Evolutionary conservation across 2,113 vertebrate genomes (phyloP).

Genomic region (Pterocles gutturalis): DNA sequence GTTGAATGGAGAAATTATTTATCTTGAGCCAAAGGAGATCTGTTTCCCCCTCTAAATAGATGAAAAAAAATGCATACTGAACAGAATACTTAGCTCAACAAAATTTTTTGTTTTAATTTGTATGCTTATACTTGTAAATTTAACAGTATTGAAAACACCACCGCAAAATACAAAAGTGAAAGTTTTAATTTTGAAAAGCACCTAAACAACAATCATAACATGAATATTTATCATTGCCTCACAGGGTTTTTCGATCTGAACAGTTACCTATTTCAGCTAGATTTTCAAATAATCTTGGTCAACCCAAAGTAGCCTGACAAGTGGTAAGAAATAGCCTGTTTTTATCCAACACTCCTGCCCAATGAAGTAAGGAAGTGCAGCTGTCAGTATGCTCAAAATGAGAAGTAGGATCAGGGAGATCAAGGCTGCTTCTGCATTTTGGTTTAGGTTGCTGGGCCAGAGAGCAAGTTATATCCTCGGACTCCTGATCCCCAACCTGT

Average conservation of each 20-base stretch:
- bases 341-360: background rate
- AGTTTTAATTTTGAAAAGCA: background rate
- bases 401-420: slow-evolving; percentile 17
- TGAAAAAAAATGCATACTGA: background rate
- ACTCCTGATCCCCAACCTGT: background rate
- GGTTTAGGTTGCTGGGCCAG: background rate
- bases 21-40: background rate
- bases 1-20: background rate
- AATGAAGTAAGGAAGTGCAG: background rate
- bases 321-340: background rate
- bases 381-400: background rate
- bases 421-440: background rate
- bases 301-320: background rate
- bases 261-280: background rate
- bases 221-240: background rate
- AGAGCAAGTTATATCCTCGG: slow-evolving; percentile 9
- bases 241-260: background rate
- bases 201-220: background rate
- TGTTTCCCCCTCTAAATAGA: background rate
- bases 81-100: background rate
- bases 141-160: background rate
- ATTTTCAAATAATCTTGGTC: background rate
- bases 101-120: background rate
- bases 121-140: background rate
- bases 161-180: background rate